Evolutionary conservation across 2,888 invertebrate genomes (phyloP), one percentile per base, ranked within the genome.

Genomic region (Dendrolimus pini): DNA sequence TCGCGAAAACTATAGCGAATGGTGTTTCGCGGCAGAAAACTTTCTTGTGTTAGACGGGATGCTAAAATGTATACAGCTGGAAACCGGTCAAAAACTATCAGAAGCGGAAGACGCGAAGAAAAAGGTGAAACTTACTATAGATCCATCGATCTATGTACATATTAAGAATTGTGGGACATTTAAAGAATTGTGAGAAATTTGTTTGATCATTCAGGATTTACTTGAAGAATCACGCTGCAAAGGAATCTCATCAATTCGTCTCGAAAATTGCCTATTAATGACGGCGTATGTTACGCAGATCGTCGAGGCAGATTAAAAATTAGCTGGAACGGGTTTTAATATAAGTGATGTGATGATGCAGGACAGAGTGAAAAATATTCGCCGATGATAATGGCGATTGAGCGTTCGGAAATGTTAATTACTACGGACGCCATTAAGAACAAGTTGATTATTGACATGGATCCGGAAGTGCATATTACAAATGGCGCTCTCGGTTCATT

Each of bases 11-110:
- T 14, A 14, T 14, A 14, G 14, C 1, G 14, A 14, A 14, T 66
- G 64, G 65, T 52, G 58, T 54, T 68, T 66, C 53, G 65, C 68
- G 57, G 66, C 60, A 18, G 60, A 66, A 41, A 67, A 65, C 54
- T 61, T 64, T 30, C 53, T 69, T 42, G 61, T 68, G 6, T 56
- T 67, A 0, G 63, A 66, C 13, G 66, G 63, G 18, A 62, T 64
- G 61, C 12, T 41, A 0, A 41, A 61, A 12, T 63, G 59, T 54
- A 62, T 65, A 41, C 59, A 62, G 7, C 56, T 55, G n/a, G 18
- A 9, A 10, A 7, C 57, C 9, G 53, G 14, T 9, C 30, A 14
- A 8, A 56, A 59, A 56, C 30, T 54, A 41, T 55, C 58, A 30
- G 54, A 58, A 41, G 58, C 8, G 30, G 60, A 60, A 47, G 47